These are phyloP conservation scores for Pseudococcus longispinus DNA, from an alignment of 2,888 invertebrate genomes.

Conservation along the genomic window DNA sequence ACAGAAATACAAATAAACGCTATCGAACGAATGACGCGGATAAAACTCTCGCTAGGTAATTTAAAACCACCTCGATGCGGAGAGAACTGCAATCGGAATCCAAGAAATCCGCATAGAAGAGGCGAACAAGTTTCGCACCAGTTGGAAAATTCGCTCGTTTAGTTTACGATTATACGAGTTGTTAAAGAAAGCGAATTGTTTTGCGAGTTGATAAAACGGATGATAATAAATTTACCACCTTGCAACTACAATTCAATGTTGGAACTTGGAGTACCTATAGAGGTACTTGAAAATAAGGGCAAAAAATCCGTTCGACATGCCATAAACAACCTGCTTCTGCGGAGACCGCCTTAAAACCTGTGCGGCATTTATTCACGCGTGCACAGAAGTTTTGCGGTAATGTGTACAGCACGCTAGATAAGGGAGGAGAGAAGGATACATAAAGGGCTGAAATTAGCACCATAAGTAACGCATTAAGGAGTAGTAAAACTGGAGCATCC, in stretches of 20 bases:
- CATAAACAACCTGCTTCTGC: neutral
- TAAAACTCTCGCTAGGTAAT: neutral
- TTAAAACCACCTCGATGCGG: neutral
- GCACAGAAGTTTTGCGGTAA: neutral
- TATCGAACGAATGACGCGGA: neutral
- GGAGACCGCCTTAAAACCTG: neutral
- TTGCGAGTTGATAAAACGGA: neutral
- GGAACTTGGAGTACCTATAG: neutral
- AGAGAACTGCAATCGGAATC: neutral
- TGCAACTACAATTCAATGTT: slow-evolving; percentile 4
- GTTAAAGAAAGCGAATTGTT: slow-evolving; percentile 9
- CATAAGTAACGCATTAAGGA: slow-evolving; percentile 31
- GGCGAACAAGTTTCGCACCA: neutral
- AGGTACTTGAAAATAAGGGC: neutral
- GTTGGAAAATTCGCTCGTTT: slow-evolving; percentile 20
- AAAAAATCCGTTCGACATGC: slow-evolving; percentile 12
- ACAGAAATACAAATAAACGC: neutral
- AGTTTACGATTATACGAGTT: slow-evolving; percentile 15
- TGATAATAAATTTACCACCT: slow-evolving; percentile 13
- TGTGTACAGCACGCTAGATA: neutral
- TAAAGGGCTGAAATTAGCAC: neutral
- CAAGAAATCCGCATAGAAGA: neutral
- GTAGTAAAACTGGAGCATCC: neutral
- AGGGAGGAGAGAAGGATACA: neutral
- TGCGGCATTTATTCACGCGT: neutral